These are phyloP conservation scores for Silurus lanzhouensis DNA, from an alignment of 2,797 vertebrate species.

Conservation along the genomic window DNA sequence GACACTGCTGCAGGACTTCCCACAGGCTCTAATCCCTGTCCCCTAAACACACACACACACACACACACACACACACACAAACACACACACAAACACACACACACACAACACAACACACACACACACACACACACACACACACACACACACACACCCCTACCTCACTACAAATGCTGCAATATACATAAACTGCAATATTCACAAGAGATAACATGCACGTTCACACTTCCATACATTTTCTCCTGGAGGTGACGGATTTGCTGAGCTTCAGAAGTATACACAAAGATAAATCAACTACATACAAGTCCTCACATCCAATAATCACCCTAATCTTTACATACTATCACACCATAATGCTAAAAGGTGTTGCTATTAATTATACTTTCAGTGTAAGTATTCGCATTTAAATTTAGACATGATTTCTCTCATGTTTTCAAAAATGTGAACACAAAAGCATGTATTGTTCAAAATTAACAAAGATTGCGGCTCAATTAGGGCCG, in stretches of 20 bases:
- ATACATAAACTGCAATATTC: neutral
- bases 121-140: neutral
- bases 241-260: neutral
- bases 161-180: too few relatives aligned
- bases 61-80: neutral
- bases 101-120: neutral
- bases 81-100: neutral
- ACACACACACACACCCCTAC: neutral
- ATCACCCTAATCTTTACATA: slow-evolving; percentile 5
- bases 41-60: neutral
- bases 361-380: neutral
- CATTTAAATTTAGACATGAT: neutral
- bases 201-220: neutral
- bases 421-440: neutral
- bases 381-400: neutral
- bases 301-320: neutral
- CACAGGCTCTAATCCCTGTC: slow-evolving; percentile 7
- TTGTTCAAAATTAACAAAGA: neutral
- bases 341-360: neutral
- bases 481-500: neutral
- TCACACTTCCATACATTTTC: neutral
- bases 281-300: too few relatives aligned
- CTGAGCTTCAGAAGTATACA: neutral
- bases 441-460: neutral
- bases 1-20: neutral